Conservation (phyloP, 2,888 invertebrate genomes). For the Cheilosia vernalis region DNA sequence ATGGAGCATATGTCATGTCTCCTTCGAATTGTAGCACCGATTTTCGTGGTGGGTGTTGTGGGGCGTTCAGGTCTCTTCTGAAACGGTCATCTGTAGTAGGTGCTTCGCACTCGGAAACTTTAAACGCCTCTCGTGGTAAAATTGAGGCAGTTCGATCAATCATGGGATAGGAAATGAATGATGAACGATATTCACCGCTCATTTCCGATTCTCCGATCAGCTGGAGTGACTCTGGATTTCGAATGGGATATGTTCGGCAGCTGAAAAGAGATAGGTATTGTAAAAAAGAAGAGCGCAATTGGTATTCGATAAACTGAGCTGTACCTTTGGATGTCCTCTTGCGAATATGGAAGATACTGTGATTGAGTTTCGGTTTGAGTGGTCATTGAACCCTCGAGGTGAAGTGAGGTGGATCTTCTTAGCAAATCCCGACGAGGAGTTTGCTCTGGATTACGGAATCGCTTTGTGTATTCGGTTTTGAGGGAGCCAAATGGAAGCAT, state of each 20-base stretch:
- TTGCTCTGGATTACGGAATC: constrained; percentile 69
- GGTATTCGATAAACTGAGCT: not conserved
- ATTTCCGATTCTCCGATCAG: constrained; percentile 78
- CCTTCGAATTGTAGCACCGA: constrained; percentile 76
- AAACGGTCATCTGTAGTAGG: constrained; percentile 76
- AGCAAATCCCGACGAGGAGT: constrained; percentile 77
- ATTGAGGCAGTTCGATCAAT: constrained; percentile 80
- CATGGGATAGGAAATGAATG: constrained; percentile 81
- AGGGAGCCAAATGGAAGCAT: constrained; percentile 79
- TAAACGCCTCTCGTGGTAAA: constrained; percentile 80
- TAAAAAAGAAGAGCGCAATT: not conserved
- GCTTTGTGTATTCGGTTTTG: constrained; percentile 79
- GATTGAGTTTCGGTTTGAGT: constrained; percentile 81
- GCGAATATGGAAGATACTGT: constrained; percentile 81
- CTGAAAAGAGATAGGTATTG: constrained; percentile 72
- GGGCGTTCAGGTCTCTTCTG: constrained; percentile 78
- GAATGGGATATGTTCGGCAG: constrained; percentile 80
- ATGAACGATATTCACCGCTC: constrained; percentile 79
- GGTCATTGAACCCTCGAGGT: constrained; percentile 82
- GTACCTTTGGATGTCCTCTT: constrained; percentile 81
- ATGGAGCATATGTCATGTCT: constrained; percentile 77
- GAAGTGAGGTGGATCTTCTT: constrained; percentile 81
- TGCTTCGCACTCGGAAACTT: constrained; percentile 74
- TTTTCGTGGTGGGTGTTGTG: constrained; percentile 76
- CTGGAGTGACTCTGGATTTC: constrained; percentile 80